phyloP scores from a whole-genome alignment of 2,888 invertebrate genomes.

The Branchinecta sandiegonensis region DNA sequence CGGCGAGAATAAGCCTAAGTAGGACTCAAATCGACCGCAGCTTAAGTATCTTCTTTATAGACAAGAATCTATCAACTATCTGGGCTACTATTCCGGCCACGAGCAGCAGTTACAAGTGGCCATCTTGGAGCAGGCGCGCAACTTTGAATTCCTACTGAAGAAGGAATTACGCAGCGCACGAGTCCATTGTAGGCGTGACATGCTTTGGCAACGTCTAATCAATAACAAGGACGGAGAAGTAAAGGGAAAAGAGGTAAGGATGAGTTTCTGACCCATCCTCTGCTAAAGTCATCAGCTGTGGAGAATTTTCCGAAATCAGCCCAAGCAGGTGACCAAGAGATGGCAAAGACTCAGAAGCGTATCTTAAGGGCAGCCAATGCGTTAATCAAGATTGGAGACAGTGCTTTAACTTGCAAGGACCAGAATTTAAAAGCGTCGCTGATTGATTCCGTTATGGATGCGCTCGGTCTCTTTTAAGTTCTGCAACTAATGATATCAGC shows the following conservation, averaged over 20 bases:
- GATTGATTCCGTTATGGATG: no score
- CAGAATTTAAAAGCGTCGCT: no score
- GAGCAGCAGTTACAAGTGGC: constrained; percentile 49
- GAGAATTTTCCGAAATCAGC: no score
- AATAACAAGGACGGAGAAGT: constrained; percentile 25
- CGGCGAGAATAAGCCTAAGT: no score
- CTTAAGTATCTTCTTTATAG: constrained; percentile 32
- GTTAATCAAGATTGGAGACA: no score
- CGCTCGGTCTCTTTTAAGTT: no score
- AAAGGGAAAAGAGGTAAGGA: constrained; percentile 2
- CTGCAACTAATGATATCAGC: no score
- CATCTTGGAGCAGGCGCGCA: constrained; percentile 43
- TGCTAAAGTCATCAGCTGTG: neutral
- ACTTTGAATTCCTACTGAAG: constrained; percentile 42
- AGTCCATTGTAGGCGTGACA: constrained; percentile 51
- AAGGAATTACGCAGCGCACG: constrained; percentile 49
- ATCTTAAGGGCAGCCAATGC: no score
- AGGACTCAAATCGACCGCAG: no score
- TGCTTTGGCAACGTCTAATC: constrained; percentile 50
- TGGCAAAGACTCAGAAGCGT: no score
- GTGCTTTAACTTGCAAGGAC: no score
- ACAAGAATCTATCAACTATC: constrained; percentile 49
- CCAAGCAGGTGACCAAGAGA: no score
- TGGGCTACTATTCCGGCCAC: constrained; percentile 50
- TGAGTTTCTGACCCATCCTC: neutral